A percentile compares a stretch with the other conserved stretches of the same genome.
Evolutionary conservation across 2,888 invertebrate species (phyloP).

Genomic region (Meta bourneti): DNA sequence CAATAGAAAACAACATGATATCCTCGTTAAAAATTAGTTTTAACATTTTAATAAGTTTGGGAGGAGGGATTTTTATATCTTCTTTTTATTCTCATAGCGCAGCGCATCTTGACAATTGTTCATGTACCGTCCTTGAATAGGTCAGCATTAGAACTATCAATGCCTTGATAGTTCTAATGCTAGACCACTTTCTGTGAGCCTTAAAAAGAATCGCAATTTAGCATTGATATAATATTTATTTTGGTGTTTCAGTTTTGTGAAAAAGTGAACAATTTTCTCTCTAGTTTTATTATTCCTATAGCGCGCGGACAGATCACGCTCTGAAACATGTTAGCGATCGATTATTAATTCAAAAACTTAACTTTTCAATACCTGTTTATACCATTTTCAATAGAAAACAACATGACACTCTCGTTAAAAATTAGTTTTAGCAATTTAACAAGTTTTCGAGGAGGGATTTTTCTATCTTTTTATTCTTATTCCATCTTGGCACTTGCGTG

Average conservation of each 20-base stretch:
- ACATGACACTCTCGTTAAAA: no score
- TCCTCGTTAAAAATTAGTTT: no score
- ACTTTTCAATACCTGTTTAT: no score
- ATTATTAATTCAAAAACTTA: no score
- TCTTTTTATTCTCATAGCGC: slow-evolving; percentile 15
- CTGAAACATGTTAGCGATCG: no score
- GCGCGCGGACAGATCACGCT: no score
- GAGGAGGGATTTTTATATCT: slow-evolving; percentile 13
- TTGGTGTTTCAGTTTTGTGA: slow-evolving; percentile 38
- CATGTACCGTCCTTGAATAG: slow-evolving; percentile 66
- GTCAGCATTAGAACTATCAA: no score
- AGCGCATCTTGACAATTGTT: slow-evolving; percentile 16
- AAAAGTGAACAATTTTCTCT: slow-evolving; percentile 5
- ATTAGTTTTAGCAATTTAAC: no score
- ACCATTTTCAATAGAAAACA: no score
- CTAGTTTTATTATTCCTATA: no score
- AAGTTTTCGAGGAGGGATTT: slow-evolving; percentile 51
- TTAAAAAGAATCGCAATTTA: slow-evolving; percentile 32
- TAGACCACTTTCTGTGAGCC: slow-evolving; percentile 44
- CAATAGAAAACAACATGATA: no score
- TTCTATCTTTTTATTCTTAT: slow-evolving; percentile 4
- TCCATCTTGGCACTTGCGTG: slow-evolving; percentile 25
- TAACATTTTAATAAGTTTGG: slow-evolving; percentile 46
- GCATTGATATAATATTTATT: slow-evolving; percentile 37
- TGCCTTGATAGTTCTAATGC: slow-evolving; percentile 70